Evolutionary conservation across 2,888 invertebrate species (phyloP).

Genomic region (Hirtodrosophila confusa): DNA sequence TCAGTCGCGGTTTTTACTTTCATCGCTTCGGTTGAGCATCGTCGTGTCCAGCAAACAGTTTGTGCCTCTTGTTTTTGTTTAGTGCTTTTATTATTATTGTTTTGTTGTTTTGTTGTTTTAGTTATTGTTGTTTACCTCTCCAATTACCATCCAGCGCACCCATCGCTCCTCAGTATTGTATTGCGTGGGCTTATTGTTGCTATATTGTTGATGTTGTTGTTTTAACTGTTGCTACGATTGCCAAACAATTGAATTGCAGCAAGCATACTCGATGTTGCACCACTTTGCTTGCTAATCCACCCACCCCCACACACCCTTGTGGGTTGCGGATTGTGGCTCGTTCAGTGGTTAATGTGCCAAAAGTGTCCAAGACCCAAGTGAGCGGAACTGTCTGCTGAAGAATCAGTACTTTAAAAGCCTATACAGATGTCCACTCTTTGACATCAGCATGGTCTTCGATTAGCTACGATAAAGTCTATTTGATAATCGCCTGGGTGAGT

Average conservation of each 20-base stretch:
- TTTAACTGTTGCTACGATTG: slow-evolving; percentile 30
- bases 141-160: slow-evolving; percentile 64
- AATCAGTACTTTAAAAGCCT: slow-evolving; percentile 3
- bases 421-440: no score
- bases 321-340: slow-evolving; percentile 7
- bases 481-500: no score
- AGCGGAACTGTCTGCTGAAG: background rate
- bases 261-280: slow-evolving; percentile 26
- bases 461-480: no score
- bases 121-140: slow-evolving; percentile 47
- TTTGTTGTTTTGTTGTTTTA: slow-evolving; percentile 13
- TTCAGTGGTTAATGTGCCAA: slow-evolving; percentile 14
- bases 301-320: slow-evolving; percentile 16
- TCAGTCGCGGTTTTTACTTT: slow-evolving; percentile 84
- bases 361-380: slow-evolving; percentile 18
- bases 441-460: no score
- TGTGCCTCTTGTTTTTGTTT: slow-evolving; percentile 40
- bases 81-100: slow-evolving; percentile 4
- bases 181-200: slow-evolving; percentile 25
- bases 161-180: background rate
- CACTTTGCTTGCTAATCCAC: slow-evolving; percentile 28
- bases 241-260: slow-evolving; percentile 57
- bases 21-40: slow-evolving; percentile 81
- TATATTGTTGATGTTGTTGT: slow-evolving; percentile 17
- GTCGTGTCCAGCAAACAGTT: slow-evolving; percentile 52